Evolutionary conservation across 2,113 vertebrate genomes (phyloP).

Genomic region (Protobothrops flavoviridis): DNA sequence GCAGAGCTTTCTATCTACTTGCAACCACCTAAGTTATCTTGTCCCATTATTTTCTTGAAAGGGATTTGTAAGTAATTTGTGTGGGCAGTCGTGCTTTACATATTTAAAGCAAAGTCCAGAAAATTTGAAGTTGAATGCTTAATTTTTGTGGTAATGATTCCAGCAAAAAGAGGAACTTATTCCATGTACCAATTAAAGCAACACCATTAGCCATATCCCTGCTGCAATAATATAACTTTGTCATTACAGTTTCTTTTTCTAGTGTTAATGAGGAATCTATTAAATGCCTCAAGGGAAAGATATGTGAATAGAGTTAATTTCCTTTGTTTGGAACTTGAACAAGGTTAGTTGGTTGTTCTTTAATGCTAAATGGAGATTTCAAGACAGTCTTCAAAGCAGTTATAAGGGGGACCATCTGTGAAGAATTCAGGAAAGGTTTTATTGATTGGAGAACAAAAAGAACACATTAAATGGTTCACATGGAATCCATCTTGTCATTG

Average conservation of each 20-base stretch:
- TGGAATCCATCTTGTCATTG: background rate
- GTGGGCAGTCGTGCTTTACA: slow-evolving; percentile 32
- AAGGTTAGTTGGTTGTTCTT: slow-evolving; percentile 38
- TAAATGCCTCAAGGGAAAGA: slow-evolving; percentile 46
- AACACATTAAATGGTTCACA: background rate
- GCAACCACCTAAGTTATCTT: slow-evolving; percentile 22
- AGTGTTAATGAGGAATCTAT: slow-evolving; percentile 54
- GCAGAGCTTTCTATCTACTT: background rate
- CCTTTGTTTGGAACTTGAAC: slow-evolving; percentile 11
- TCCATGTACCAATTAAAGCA: slow-evolving; percentile 35
- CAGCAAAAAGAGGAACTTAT: slow-evolving; percentile 19
- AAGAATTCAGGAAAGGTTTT: slow-evolving; percentile 22
- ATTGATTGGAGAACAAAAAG: slow-evolving; percentile 13
- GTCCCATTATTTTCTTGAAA: slow-evolving; percentile 21
- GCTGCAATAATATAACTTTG: slow-evolving; percentile 46
- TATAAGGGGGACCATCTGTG: background rate
- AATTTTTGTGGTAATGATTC: slow-evolving; percentile 41
- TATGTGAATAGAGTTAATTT: slow-evolving; percentile 39
- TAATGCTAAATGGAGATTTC: slow-evolving; percentile 24
- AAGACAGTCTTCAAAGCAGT: background rate
- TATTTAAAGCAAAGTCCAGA: slow-evolving; percentile 20
- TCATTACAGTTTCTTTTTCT: slow-evolving; percentile 44
- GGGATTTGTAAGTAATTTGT: slow-evolving; percentile 13
- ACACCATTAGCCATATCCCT: slow-evolving; percentile 46
- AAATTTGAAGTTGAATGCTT: slow-evolving; percentile 33